Evolutionary conservation across 2,797 vertebrate genomes (phyloP).

Genomic region (Hemibagrus guttatus): DNA sequence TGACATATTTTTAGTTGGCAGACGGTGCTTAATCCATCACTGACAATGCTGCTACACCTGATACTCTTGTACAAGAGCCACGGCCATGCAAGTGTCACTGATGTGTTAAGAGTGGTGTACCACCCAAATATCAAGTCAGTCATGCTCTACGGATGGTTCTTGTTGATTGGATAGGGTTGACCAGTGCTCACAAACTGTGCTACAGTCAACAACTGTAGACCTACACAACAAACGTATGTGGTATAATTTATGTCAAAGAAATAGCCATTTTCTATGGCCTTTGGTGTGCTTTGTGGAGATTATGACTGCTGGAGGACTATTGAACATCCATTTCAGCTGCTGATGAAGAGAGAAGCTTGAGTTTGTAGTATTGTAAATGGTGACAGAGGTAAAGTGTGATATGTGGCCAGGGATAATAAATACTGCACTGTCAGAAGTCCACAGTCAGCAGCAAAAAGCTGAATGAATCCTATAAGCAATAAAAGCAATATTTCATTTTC

Average conservation of each 20-base stretch:
- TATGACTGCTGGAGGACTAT: background rate
- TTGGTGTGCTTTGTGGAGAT: background rate
- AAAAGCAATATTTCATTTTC: background rate
- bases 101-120: background rate
- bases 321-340: background rate
- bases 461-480: constrained; percentile 8
- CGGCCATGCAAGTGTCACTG: background rate
- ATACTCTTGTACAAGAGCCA: background rate
- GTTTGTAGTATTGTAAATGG: constrained; percentile 8
- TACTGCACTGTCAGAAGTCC: constrained; percentile 26
- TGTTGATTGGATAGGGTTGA: background rate
- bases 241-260: background rate
- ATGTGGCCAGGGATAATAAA: constrained; percentile 49
- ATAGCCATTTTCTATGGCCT: background rate
- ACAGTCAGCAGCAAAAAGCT: background rate
- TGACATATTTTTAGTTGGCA: constrained; percentile 9
- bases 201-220: background rate
- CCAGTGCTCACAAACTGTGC: background rate
- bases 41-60: constrained; percentile 2
- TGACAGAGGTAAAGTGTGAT: constrained; percentile 8
- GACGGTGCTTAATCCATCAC: constrained; percentile 9
- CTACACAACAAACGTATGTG: background rate
- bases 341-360: background rate
- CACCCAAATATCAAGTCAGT: background rate
- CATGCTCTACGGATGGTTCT: background rate